These are phyloP conservation scores for Eledona agricola DNA, from an alignment of 2,888 invertebrate species.

Conservation along the genomic window DNA sequence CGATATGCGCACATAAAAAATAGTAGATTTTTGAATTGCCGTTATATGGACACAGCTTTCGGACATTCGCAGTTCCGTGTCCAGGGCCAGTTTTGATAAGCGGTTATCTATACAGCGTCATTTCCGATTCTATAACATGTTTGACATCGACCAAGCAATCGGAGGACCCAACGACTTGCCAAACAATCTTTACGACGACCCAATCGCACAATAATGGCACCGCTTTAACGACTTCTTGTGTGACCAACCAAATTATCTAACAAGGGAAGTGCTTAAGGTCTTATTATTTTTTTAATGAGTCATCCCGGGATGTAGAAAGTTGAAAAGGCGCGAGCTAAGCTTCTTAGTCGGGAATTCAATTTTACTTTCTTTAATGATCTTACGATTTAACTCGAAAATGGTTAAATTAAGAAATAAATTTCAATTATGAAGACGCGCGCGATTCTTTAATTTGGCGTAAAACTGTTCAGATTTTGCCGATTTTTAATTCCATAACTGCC, in stretches of 20 bases:
- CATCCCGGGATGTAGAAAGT: too few species aligned
- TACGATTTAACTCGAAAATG: background rate
- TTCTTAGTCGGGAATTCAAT: too few species aligned
- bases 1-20: too few species aligned
- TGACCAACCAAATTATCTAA: slow-evolving; percentile 1
- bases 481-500: too few species aligned
- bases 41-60: slow-evolving; percentile 35
- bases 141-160: slow-evolving; percentile 39
- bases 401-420: slow-evolving; percentile 1
- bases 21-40: slow-evolving; percentile 32
- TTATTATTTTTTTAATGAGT: too few species aligned
- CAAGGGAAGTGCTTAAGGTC: too few species aligned
- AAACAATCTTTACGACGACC: slow-evolving; percentile 36
- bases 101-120: slow-evolving; percentile 40
- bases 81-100: slow-evolving; percentile 40
- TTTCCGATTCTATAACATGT: slow-evolving; percentile 40
- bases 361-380: too few species aligned
- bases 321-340: too few species aligned
- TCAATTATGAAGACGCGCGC: background rate
- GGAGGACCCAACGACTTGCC: slow-evolving; percentile 37
- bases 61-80: slow-evolving; percentile 37
- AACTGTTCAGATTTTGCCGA: too few species aligned
- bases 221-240: slow-evolving; percentile 10
- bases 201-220: slow-evolving; percentile 22
- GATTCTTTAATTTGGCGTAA: too few species aligned